Evolutionary conservation across 2,113 vertebrate species (phyloP), one percentile per base, ranked within the genome.

Genomic region (Anolis carolinensis): DNA sequence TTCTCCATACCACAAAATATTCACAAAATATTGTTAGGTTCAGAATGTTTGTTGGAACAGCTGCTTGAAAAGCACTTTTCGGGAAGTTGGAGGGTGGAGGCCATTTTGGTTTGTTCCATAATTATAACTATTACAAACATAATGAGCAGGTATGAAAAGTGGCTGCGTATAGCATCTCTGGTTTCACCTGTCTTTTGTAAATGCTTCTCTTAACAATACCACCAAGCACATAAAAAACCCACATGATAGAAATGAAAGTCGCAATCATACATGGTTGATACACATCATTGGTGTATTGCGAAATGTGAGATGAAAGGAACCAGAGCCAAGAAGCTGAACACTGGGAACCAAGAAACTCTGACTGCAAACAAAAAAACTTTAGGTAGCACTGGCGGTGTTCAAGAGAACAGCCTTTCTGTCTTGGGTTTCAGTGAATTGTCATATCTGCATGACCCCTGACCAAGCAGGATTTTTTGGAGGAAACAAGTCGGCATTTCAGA

Each of bases 181-280:
- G 55, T 39, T 83, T 44, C 70, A 80, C 81, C 75, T 74, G 79
- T 25, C 89, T 93, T 90, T 91, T 13, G 0, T 36, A 79, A 88
- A 75, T 11, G 75, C 78, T 88, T 59, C 65, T 71, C 79, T 91
- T 85, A 79, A 79, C 90, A 86, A 79, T 85, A 86, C 83, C 39
- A 72, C 52, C 32, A 79, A 94, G 89, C 86, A 91, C 87, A 88
- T 92, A 92, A 93, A 95, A 89, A 93, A 95, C n/a, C 79, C 84
- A 84, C 25, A 1, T 91, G 84, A 79, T 2, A 93, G 86, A 88
- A 88, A 74, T 88, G 92, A 83, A 90, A 92, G 84, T 87, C 76
- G 59, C 86, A 92, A 79, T 75, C 89, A 80, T 82, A 73, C 0
- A 0, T 25, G 39, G 70, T 82, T 52, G 5, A 82, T 0, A 89